These are phyloP conservation scores for Zonotrichia albicollis DNA, from an alignment of 2,797 vertebrate genomes.

Conservation along the genomic window DNA sequence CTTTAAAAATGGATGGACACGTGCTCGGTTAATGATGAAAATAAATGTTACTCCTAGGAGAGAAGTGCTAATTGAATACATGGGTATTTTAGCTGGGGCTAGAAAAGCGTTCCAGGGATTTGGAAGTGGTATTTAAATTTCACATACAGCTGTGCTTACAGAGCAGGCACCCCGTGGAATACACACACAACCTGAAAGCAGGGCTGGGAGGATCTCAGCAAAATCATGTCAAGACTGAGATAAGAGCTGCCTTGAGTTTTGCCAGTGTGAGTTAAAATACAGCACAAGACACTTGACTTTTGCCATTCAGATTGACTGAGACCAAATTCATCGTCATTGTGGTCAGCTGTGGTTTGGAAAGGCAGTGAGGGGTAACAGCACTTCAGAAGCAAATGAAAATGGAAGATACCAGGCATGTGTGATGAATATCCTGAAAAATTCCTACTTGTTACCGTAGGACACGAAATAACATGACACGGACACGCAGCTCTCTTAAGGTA, in stretches of 20 bases:
- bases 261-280: not conserved
- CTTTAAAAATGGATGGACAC: not conserved
- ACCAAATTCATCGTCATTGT: not conserved
- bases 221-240: not conserved
- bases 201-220: not conserved
- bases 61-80: not conserved
- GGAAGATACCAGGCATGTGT: not conserved
- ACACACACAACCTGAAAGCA: not conserved
- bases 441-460: not conserved
- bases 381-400: not conserved
- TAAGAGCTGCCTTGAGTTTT: not conserved
- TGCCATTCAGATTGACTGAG: not conserved
- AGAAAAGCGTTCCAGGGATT: not conserved
- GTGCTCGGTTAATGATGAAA: not conserved
- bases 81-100: not conserved
- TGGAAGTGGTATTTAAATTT: not conserved
- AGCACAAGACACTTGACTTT: not conserved
- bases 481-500: not conserved
- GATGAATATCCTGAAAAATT: not conserved
- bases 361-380: not conserved
- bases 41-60: not conserved
- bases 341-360: not conserved
- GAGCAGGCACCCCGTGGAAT: not conserved
- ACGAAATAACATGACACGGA: fast-evolving
- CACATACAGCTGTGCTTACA: not conserved